Base-by-base conservation (phyloP, 2,113 vertebrate species). In the Paedocypris sp. region DNA sequence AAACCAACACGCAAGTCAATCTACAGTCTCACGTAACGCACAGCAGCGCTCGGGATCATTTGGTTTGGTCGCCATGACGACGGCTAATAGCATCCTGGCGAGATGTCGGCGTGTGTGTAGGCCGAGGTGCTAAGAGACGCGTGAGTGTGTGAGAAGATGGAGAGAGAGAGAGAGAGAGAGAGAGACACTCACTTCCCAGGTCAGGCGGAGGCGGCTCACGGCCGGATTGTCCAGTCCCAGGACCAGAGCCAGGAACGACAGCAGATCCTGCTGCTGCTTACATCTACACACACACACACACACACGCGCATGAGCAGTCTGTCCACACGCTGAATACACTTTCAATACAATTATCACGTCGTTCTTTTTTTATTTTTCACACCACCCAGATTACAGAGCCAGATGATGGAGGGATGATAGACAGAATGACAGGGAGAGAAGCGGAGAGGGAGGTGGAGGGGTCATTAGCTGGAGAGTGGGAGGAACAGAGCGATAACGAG, bases 261-360 rank as follows among this genome's bases (percentile, higher is more conserved):
- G 84, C 74, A 98, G 85, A 81, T 98, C 91, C 84, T 98, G 94
- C 82, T 96, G 92, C 84, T 97, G 93, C 70, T 96, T 98, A 72
- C 93, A 98, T 41, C 94, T 98, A 77, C 47, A 67, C 13, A 65
- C 50, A 71, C 22, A 42, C 16, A 60, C 19, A 54, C 11, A 51
- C 42, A 20, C 43, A 62, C 12, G n/a, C 8, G 16, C 28, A 15
- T 52, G 36, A 62, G 6, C 5, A 49, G 12, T 12, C 19, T 7
- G 11, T 4, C 8, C 9, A 13, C 10, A 45, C 12, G 19, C 28
- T 33, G 20, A 54, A 31, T 31, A 31, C 28, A 5, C n/a, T 33
- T 9, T 33, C 8, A 33, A 33, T 33, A 9, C 2, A 33, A 11
- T 33, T 33, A 33, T 7, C 4, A 33, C 13, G 3, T n/a, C 13